These are phyloP conservation scores for Halcyon senegalensis DNA, from an alignment of 2,113 vertebrate genomes.

Conservation along the genomic window DNA sequence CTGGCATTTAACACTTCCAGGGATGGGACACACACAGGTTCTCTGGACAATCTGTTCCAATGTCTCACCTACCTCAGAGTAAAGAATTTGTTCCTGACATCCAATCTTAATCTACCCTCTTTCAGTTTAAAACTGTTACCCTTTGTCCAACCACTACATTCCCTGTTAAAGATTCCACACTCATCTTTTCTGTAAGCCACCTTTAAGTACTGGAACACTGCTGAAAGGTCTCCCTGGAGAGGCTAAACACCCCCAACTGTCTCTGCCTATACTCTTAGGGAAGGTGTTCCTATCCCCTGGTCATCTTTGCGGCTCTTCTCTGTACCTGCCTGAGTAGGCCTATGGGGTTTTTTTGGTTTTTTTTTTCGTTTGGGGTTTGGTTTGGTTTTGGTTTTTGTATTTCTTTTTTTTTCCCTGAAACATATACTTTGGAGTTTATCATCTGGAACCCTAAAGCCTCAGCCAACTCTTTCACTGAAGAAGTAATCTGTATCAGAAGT, in stretches of 20 bases:
- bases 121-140: neutral
- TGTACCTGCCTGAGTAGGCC: accelerated
- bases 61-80: neutral
- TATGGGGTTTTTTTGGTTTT: neutral
- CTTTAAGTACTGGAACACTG: neutral
- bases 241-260: neutral
- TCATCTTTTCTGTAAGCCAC: accelerated
- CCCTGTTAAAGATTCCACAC: accelerated
- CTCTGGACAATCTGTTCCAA: neutral
- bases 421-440: neutral
- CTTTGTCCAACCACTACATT: accelerated
- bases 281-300: neutral
- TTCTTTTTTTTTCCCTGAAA: neutral
- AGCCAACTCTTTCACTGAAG: neutral
- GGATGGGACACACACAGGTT: accelerated
- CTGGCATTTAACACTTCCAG: neutral
- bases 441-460: neutral
- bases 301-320: neutral
- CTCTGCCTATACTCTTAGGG: neutral
- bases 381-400: neutral
- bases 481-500: neutral
- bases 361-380: no score
- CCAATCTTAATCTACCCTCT: neutral
- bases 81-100: neutral
- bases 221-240: neutral